phyloP scores from a whole-genome alignment of 2,888 invertebrate species.

The Poecilus cupreus region DNA sequence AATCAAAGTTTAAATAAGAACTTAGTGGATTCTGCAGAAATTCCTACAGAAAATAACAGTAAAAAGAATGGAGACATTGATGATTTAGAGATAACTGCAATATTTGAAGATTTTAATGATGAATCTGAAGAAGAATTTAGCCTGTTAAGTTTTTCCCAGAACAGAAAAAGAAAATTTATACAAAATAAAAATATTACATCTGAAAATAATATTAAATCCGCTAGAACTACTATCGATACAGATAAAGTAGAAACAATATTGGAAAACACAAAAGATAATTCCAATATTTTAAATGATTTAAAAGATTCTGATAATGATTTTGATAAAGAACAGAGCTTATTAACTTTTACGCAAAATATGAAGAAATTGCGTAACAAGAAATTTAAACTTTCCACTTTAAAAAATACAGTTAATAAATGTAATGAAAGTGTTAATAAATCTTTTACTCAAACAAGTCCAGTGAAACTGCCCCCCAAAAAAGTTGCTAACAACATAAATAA shows the following conservation, averaged over 20 bases:
- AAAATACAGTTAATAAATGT: neutral
- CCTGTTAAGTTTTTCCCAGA: constrained; percentile 45
- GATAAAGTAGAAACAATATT: neutral
- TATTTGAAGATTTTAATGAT: constrained; percentile 8
- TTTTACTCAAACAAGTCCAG: constrained; percentile 22
- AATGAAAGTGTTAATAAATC: neutral
- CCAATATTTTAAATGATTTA: constrained; percentile 1
- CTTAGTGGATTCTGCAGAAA: neutral
- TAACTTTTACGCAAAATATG: neutral
- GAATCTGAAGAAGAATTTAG: constrained; percentile 48
- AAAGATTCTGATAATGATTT: neutral
- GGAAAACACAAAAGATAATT: neutral
- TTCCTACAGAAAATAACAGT: neutral
- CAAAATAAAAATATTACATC: neutral
- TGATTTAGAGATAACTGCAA: neutral
- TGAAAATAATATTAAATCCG: neutral
- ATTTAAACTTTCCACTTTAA: constrained; percentile 26
- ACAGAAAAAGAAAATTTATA: neutral
- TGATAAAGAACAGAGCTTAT: neutral
- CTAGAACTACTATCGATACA: neutral
- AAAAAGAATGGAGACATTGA: neutral
- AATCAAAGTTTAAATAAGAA: neutral
- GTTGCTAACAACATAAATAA: constrained; percentile 20
- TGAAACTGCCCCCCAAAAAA: constrained; percentile 42
- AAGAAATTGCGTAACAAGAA: constrained; percentile 35